Evolutionary conservation across 2,888 invertebrate species (phyloP), one percentile per base, ranked within the genome.

Genomic region (Meteorus colon): DNA sequence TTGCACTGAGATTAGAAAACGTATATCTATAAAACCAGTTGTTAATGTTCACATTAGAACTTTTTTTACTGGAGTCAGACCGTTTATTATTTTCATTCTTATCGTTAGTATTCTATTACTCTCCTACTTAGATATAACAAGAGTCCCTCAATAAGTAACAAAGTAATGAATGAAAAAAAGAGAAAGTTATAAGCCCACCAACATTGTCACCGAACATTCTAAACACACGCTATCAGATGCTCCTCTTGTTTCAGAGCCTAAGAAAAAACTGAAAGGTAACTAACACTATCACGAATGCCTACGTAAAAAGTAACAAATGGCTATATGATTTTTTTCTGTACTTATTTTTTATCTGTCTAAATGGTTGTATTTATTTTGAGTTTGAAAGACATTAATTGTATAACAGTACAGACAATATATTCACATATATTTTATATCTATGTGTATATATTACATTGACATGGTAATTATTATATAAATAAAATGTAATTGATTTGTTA

Each of bases 241-340:
- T 92, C 92, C 92, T 92, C 92, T 94, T 94, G 93, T 94, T 94
- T 94, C 94, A 94, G 94, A 94, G 93, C 93, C 94, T 93, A 94
- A 94, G 94, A 94, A 94, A 94, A 94, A 93, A 92, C 93, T 91
- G 89, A 92, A 92, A 92, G 92, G 92, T 92, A 92, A 89, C 86
- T 89, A 55, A 89, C 87, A 84, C 24, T 85, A 82, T 84, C 82
- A 84, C 83, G 82, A 84, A 84, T 86, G 84, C 84, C 84, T 84
- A 77, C 81, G 82, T 83, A 82, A 81, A 80, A 79, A 79, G 84
- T 83, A 82, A 83, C 78, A 78, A 71, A 78, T 75, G 77, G 82
- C 84, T 83, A 83, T 16, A 51, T 76, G 76, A 77, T 81, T 77
- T 80, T 77, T 80, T 83, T 81, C 12, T 41, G 41, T 41, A 41